Base-by-base conservation (phyloP, 1,140 invertebrate species). In the Drosophila elegans region DNA sequence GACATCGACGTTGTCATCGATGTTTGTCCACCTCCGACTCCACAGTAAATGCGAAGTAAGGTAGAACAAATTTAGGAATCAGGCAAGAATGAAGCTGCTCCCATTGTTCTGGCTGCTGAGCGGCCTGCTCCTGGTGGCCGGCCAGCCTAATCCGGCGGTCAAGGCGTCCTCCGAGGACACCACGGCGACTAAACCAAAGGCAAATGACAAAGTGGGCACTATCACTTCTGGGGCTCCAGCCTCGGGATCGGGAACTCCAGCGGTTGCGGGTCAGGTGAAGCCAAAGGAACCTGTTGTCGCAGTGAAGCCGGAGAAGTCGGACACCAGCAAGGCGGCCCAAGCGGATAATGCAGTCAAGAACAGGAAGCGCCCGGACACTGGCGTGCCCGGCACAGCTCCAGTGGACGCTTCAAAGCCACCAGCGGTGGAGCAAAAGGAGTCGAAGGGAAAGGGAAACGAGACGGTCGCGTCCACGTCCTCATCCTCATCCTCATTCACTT, bases 51-150 rank as follows among this genome's bases (percentile, higher is more conserved):
- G 36, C 36, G 36, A 38, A 38, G 10, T 32, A 38, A 38, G 36
- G 3, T 38, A 62, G 39, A 10, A 27, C 11, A 27, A 51, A 62
- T 57, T 32, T 39, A 21, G 38, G 6, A 38, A 32, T 2, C 16
- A n/a, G n/a, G 34, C 3, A 12, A 66, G 13, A 57, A 71, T 72
- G 68, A 57, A 71, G 36, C 42, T 72, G 51, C 44, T 72, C 7
- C 29, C 29, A 4, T 4, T 36, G 21, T 21, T 72, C 4, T 71
- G 51, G 64, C 42, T 72, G 52, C 68, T 72, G 36, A 29, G 36
- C 52, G 11, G 44, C 29, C 29, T 72, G 44, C 16, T 71, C 42
- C 42, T 71, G 34, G 67, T 56, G 6, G 16, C 27, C 6, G 64
- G 34, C 42, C 12, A 56, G 27, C 64, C 48, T 16, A 39, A 69